Evolutionary conservation across 2,113 vertebrate genomes (phyloP), one percentile per base, ranked within the genome.

Genomic region (Eulemur macaco): DNA sequence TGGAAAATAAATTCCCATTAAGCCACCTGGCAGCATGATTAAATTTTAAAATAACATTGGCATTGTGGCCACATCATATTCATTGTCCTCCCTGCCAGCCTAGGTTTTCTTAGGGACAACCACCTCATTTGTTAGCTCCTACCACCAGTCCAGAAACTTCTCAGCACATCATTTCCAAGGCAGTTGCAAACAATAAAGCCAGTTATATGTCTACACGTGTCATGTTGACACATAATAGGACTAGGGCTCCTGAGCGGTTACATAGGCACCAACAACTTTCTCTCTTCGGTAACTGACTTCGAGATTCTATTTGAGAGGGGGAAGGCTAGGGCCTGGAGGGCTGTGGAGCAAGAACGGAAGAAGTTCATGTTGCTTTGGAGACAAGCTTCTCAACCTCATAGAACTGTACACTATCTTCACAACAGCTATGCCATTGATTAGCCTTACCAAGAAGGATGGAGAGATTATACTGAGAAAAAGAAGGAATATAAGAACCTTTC

Each of bases 31-130:
- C 77, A 89, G 78, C 47, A 96, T 76, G 94, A 95, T 93, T 91
- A 95, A 93, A 96, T 91, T 97, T 94, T 95, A 96, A 96, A 97
- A 94, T 97, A 95, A 93, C 77, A 73, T 13, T 97, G 52, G 54
- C 77, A 76, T 91, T 85, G 39, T 14, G 52, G 58, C 63, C 94
- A 94, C 77, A 77, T 85, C 74, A 39, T 92, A 97, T 97, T 97
- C 88, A 68, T 77, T 0, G 34, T 64, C 66, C 74, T 91, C 76
- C 25, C 60, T 95, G 95, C 66, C 78, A 94, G 71, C 29, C 34
- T 97, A 39, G 74, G 86, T 97, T 87, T 64, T 86, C 77, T 73
- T 50, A 11, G 4, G 92, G 58, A 58, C 71, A 95, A 77, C 54
- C 81, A 73, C 66, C 37, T 77, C 95, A 76, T 95, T 96, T 63